These are phyloP conservation scores for Nycticorax nycticorax DNA, from an alignment of 2,113 vertebrate species.

Conservation along the genomic window DNA sequence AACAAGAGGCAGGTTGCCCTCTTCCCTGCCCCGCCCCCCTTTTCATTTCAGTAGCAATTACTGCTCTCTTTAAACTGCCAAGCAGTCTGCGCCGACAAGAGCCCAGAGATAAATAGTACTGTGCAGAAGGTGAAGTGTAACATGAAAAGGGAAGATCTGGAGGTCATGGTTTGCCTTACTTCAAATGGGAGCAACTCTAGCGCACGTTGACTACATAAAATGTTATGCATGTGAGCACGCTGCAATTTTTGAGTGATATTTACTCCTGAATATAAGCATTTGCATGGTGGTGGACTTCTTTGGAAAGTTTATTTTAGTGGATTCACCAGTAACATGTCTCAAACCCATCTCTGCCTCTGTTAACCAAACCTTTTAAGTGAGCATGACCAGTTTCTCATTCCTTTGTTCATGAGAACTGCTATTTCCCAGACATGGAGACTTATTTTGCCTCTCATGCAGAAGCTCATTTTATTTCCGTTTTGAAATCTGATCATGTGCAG, in stretches of 20 bases:
- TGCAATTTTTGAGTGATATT: neutral
- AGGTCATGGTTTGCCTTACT: neutral
- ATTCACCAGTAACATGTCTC: neutral
- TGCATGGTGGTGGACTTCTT: neutral
- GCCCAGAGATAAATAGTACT: neutral
- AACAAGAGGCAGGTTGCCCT: neutral
- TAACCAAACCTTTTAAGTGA: neutral
- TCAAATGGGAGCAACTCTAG: neutral
- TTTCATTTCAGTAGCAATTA: neutral
- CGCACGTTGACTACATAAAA: neutral
- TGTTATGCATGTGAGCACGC: neutral
- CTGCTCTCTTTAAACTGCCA: neutral
- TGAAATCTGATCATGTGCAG: neutral
- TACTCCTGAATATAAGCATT: neutral
- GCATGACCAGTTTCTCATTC: neutral
- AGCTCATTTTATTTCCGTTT: neutral
- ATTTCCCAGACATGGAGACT: neutral
- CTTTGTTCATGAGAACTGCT: neutral
- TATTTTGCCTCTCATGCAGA: neutral
- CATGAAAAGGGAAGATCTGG: neutral
- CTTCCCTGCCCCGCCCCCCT: too few species aligned
- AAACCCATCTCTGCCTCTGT: neutral
- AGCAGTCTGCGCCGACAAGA: neutral
- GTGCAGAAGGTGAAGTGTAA: neutral
- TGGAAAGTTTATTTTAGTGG: neutral